Evolutionary conservation across 2,888 invertebrate genomes (phyloP), one percentile per base, ranked within the genome.

Genomic region (Ommatoiulus sabulosus): DNA sequence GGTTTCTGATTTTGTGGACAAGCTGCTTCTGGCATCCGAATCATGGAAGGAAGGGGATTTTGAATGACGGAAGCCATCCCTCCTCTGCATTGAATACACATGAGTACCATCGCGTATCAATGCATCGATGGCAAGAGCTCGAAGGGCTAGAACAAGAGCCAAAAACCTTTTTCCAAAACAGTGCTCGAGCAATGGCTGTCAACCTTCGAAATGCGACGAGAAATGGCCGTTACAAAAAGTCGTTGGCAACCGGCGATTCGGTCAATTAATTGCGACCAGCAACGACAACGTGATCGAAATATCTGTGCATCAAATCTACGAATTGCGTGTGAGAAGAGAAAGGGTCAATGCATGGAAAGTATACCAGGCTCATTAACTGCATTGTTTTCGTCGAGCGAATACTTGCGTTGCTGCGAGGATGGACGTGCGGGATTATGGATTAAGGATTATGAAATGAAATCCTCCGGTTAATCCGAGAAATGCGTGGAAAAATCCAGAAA

Each of bases 1-100:
- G 63, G 63, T 63, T 63, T 20, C 3, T 63, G 63, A 63, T n/a
- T 63, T 63, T 63, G 63, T 20, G 63, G 63, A 63, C 63, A 63
- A 20, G 20, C 63, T 20, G 63, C 63, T 63, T 63, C 63, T 63
- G 63, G 20, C 20, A 63, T 63, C 20, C 63, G 20, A 63, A 20
- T 63, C 63, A 63, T n/a, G 20, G n/a, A 63, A 12, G 7, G n/a
- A n/a, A n/a, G 63, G 63, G 63, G 63, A 63, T 63, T 63, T n/a
- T 6, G 63, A 20, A 20, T 5, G 63, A 63, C n/a, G n/a, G 20
- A 63, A 63, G 63, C 6, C 3, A 15, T 20, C 63, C 63, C 63
- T 20, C 4, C 63, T 63, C 20, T 48, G 48, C 48, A 63, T 63
- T n/a, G 63, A 63, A 20, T 20, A 4, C 63, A 15, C 15, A 20